Evolutionary conservation across 2,113 vertebrate genomes (phyloP), one percentile per base, ranked within the genome.

Genomic region (Oxyruncus cristatus): DNA sequence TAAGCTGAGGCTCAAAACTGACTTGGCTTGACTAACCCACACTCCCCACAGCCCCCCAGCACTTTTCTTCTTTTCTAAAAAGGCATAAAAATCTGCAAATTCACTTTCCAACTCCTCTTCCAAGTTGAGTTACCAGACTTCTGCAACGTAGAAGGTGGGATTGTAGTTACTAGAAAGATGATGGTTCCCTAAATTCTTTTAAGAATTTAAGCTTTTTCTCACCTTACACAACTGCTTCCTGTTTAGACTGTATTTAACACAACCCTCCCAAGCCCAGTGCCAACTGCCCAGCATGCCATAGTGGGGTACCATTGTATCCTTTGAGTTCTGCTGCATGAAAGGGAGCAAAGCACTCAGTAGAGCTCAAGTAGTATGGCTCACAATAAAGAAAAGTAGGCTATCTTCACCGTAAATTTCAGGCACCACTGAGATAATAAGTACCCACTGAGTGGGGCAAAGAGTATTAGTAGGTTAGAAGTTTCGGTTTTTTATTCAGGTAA

Each of bases 391-490:
- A 62, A 77, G 68, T 1, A 80, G 39, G 32, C n/a, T 85, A 53
- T 20, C 89, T 73, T 85, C 55, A 84, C 35, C 52, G 56, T 59
- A 88, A 59, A 91, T 81, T 77, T 84, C 88, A 78, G 83, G 46
- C 82, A 72, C 72, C 72, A 56, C 90, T n/a, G 88, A 88, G 90
- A 81, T 84, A 93, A 89, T 70, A 76, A 93, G 79, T 18, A 52
- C 88, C 55, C 30, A n/a, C 55, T 49, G 79, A 65, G 52, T 2
- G 0, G 30, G 59, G 37, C 49, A 93, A 81, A 89, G 52, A 91
- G 44, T 46, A 27, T 76, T 44, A 88, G 21, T 15, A 86, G 33
- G 61, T 8, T 67, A 17, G 37, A 95, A 88, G 70, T 56, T 96
- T 78, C 5, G 0, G 85, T 88, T 88, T 67, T 47, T 65, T 75